Percentiles rank a stretch among this genome's conserved stretches.
phyloP scores from a whole-genome alignment of 1,140 invertebrate species.

The Cherax destructor region DNA sequence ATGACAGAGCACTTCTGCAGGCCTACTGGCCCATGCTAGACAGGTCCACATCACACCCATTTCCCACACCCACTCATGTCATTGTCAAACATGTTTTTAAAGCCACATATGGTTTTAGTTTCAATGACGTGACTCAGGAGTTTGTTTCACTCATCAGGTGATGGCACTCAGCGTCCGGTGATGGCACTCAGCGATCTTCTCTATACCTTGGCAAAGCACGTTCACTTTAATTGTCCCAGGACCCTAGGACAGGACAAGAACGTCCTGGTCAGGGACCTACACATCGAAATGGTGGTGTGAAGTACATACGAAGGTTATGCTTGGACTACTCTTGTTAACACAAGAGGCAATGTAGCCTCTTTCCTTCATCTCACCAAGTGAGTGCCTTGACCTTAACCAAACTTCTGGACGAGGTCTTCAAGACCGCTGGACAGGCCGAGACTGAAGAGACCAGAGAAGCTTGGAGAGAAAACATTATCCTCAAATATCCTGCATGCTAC shows the following conservation, averaged over 20 bases:
- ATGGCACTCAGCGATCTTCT: no score
- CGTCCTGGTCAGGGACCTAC: constrained; percentile 21
- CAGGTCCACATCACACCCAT: constrained; percentile 9
- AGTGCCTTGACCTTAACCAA: constrained; percentile 25
- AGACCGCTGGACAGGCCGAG: no score
- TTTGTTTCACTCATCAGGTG: no score
- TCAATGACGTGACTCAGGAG: no score
- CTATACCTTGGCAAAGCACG: no score
- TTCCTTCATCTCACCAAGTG: constrained; percentile 10
- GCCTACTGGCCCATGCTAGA: not conserved
- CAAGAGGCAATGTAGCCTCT: constrained; percentile 9
- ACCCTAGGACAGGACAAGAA: no score
- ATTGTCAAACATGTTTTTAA: not conserved
- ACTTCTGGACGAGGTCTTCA: constrained; percentile 34
- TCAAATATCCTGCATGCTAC: constrained; percentile 37
- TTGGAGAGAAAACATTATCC: constrained; percentile 14
- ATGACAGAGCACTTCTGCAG: not conserved
- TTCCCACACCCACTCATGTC: constrained; percentile 9
- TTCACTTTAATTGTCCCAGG: no score
- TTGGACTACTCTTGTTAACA: constrained; percentile 39
- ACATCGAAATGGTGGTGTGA: constrained; percentile 24
- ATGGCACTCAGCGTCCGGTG: no score
- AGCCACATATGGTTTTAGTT: no score
- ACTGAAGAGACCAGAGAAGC: constrained; percentile 16
- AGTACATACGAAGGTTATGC: constrained; percentile 28